Base-by-base conservation (phyloP, 2,797 vertebrate species). In the Nothura maculosa region DNA sequence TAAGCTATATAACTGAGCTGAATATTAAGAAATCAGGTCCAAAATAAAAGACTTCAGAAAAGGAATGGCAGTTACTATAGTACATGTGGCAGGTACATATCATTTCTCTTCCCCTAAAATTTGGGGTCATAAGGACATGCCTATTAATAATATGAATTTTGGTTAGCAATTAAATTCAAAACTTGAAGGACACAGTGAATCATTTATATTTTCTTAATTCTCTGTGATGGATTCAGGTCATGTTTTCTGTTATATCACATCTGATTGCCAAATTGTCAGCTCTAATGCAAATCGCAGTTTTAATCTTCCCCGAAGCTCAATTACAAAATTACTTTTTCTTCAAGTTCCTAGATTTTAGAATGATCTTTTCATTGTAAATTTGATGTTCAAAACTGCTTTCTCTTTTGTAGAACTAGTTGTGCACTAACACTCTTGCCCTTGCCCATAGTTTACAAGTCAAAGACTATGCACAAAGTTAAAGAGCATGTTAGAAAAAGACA, bases 201-300 rank as follows among this genome's bases (percentile, higher is more conserved):
- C 85, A 92, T 92, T 93, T 92, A 42, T 50, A 80, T 61, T 91
- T 94, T 91, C 91, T 83, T 96, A 96, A 97, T 96, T 94, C 89
- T 76, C 76, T 62, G 19, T 90, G 96, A 96, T 94, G 64, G 92
- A 97, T 96, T 96, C 95, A 94, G 96, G 92, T 95, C 96, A 96
- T 96, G 84, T 92, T 95, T 94, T 81, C 78, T 94, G 80, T 92
- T 93, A 52, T 27, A 89, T 85, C 85, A 93, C 77, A 88, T 89
- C 67, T 94, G 92, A 94, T 92, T 96, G 97, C 94, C 94, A 95
- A 94, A 96, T 95, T 96, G 96, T 96, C 94, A 94, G 63, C 67
- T 95, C 55, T 84, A 92, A 96, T 94, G 92, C 83, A 90, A 82
- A 86, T 96, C 87, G 92, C 85, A 64, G 30, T 87, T 80, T 87